Evolutionary conservation across 2,113 vertebrate genomes (phyloP).

Genomic region (Ceratotherium simum): DNA sequence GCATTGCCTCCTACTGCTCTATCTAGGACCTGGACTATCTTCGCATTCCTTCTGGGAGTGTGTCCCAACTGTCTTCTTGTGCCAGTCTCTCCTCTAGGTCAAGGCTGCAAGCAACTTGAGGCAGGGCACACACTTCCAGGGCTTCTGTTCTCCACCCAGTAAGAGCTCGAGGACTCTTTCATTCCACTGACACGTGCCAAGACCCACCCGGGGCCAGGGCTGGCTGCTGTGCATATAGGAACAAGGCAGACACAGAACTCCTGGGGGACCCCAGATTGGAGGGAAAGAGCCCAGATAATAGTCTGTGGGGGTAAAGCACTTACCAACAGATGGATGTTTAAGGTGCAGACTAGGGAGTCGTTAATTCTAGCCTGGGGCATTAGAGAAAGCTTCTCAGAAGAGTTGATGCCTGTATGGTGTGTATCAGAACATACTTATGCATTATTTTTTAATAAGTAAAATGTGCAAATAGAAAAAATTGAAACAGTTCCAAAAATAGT

Average conservation of each 20-base stretch:
- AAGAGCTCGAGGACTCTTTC: background rate
- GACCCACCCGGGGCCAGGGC: background rate
- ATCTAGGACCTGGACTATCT: background rate
- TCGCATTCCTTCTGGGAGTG: fast-evolving
- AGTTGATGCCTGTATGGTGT: background rate
- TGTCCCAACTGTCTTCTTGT: background rate
- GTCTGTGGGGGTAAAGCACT: background rate
- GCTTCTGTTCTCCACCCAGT: background rate
- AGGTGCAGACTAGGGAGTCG: no score
- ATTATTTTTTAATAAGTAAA: background rate
- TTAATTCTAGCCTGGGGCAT: background rate
- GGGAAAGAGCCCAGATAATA: background rate
- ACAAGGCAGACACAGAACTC: background rate
- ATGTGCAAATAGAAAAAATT: background rate
- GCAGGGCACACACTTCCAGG: background rate
- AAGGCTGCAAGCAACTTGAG: background rate
- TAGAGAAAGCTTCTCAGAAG: background rate
- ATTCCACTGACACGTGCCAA: background rate
- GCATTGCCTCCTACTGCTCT: background rate
- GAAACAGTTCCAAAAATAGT: background rate
- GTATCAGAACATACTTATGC: background rate
- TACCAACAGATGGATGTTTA: no score
- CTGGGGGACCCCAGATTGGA: background rate
- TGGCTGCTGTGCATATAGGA: fast-evolving
- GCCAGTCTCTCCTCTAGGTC: fast-evolving